Evolutionary conservation across 2,113 vertebrate genomes (phyloP).

Genomic region (Morphnarchus princeps): DNA sequence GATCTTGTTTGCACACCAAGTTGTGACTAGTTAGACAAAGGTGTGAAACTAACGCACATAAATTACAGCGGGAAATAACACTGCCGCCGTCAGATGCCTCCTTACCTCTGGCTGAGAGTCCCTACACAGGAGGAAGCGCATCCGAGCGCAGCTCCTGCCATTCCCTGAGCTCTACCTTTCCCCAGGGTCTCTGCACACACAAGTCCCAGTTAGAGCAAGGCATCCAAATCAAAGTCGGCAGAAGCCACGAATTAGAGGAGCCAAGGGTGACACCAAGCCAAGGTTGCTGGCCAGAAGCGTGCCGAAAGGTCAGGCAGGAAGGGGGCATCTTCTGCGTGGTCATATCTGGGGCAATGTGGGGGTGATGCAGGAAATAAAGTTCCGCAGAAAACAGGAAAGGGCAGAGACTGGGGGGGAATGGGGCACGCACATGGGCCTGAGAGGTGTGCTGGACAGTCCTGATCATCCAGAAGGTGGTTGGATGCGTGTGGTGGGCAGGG

Average conservation of each 20-base stretch:
- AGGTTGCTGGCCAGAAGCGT: neutral
- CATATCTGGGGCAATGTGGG: neutral
- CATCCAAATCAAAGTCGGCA: neutral
- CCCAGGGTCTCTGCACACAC: neutral
- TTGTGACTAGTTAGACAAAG: neutral
- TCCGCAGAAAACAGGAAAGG: neutral
- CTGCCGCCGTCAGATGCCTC: neutral
- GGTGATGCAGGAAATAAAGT: neutral
- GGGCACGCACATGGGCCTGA: neutral
- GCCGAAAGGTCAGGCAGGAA: neutral
- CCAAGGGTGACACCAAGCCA: neutral
- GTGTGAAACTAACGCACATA: neutral
- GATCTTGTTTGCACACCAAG: neutral
- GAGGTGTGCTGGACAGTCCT: neutral
- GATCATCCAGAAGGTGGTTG: neutral
- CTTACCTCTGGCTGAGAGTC: neutral
- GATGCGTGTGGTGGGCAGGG: neutral
- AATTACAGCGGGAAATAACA: neutral
- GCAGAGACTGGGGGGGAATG: neutral
- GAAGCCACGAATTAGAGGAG: neutral
- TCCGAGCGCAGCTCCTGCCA: fast-evolving
- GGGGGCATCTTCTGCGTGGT: neutral
- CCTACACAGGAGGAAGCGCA: neutral
- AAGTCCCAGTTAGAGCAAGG: neutral
- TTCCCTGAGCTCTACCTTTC: neutral